These are phyloP conservation scores for Drosophila phalerata DNA, from an alignment of 2,888 invertebrate species.

Conservation along the genomic window DNA sequence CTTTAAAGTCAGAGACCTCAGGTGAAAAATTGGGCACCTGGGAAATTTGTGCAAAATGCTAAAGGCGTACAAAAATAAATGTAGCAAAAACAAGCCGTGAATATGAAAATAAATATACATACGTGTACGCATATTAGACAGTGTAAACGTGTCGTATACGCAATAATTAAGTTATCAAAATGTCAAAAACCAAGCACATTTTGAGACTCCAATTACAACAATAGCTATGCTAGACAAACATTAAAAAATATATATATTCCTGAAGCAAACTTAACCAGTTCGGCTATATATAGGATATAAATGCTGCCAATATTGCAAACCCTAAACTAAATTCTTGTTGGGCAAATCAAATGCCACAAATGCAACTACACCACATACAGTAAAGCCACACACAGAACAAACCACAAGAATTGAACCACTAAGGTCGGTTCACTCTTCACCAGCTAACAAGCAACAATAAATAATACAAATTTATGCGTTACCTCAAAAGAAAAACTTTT, in stretches of 20 bases:
- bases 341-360: constrained; percentile 42
- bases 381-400: constrained; percentile 6
- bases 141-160: constrained; percentile 53
- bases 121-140: background rate
- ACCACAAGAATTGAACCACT: constrained; percentile 11
- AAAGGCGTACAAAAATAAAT: constrained; percentile 64
- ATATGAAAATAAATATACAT: background rate
- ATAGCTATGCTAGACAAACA: background rate
- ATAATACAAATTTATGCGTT: constrained; percentile 76
- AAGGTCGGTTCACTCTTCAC: background rate
- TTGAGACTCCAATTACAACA: constrained; percentile 10
- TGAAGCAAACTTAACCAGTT: background rate
- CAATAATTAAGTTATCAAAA: constrained; percentile 48
- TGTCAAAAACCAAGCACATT: constrained; percentile 34
- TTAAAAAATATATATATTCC: background rate
- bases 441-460: constrained; percentile 53
- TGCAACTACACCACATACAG: constrained; percentile 11
- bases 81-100: constrained; percentile 16
- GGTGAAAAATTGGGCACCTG: constrained; percentile 68
- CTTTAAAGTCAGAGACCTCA: constrained; percentile 8
- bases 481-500: constrained; percentile 62
- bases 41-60: constrained; percentile 72
- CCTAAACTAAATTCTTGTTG: constrained; percentile 1
- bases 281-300: background rate
- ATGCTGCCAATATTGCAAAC: background rate